Base-by-base conservation (phyloP, 2,797 vertebrate species). In the Lepilemur septentrionalis region DNA sequence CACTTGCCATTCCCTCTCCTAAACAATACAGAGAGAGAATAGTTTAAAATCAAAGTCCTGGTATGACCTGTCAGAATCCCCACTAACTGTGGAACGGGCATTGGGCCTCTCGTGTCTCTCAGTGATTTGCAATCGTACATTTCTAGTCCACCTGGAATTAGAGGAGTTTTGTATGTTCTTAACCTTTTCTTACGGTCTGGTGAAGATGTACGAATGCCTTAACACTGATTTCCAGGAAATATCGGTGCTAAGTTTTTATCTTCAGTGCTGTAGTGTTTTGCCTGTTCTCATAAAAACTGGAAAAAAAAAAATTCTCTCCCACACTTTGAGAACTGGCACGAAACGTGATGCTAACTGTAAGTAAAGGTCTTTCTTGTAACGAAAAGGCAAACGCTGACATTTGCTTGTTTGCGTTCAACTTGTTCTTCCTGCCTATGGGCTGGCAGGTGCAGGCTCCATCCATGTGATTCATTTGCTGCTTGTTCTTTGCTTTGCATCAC, bases 371-470 rank as follows among this genome's bases (percentile, higher is more conserved):
- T 96, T 87, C 73, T 89, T 87, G 41, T 50, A 76, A 85, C 10
- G n/a, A 95, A 88, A 94, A 89, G 73, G 73, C 83, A 55, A 57
- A 50, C 28, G 67, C 67, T 80, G 72, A 80, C 69, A 76, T 88
- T 90, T 65, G 17, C 20, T n/a, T 18, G 11, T 81, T 80, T 78
- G 18, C 17, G n/a, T 70, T 91, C 65, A 72, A 6, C 43, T 70
- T 89, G 91, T 32, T 50, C 75, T 86, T 83, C 76, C 92, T 63
- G 65, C 18, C 35, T 59, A 0, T 17, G 9, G 87, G 83, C 87
- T 87, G 83, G 94, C 65, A 70, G 30, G 11, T 1, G 15, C 50
- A 38, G 43, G 57, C 65, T 38, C 7, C 2, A 14, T 20, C n/a
- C 32, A 70, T 7, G 4, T 50, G 69, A 73, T 85, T 95, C 43